Conservation (phyloP, 2,113 vertebrate species). For the Etia nguti region DNA sequence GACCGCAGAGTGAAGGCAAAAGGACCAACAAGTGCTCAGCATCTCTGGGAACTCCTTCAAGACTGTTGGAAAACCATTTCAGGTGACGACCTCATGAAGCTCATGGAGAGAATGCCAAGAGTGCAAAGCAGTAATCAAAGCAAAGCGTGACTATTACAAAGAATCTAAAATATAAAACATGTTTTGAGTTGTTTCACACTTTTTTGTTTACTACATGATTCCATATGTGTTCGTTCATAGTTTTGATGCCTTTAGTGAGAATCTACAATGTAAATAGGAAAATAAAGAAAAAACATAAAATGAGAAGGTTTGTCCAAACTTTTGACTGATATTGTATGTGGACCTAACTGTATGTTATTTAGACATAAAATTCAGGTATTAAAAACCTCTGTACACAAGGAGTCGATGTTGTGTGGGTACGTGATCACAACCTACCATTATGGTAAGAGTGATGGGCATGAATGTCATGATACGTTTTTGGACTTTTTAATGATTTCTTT, state of each 20-base stretch:
- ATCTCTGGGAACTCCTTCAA: neutral
- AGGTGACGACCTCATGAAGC: neutral
- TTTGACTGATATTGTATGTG: neutral
- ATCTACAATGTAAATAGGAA: neutral
- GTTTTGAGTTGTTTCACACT: neutral
- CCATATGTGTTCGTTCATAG: neutral
- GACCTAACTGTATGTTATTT: too few species aligned
- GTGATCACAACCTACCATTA: neutral
- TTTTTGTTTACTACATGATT: neutral
- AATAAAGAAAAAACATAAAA: neutral
- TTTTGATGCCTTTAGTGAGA: neutral
- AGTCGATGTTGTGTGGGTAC: neutral
- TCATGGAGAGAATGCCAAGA: neutral
- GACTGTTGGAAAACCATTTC: neutral
- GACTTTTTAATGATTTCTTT: neutral
- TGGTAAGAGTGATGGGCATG: accelerated
- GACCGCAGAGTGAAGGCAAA: neutral
- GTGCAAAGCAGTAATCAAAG: neutral
- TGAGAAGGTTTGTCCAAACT: neutral
- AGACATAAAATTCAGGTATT: neutral
- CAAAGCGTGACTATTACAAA: neutral
- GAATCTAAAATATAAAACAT: neutral
- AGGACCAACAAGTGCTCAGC: neutral
- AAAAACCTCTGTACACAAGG: neutral
- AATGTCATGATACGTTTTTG: neutral